phyloP scores from a whole-genome alignment of 2,113 vertebrate species.

The Mungos mungo region DNA sequence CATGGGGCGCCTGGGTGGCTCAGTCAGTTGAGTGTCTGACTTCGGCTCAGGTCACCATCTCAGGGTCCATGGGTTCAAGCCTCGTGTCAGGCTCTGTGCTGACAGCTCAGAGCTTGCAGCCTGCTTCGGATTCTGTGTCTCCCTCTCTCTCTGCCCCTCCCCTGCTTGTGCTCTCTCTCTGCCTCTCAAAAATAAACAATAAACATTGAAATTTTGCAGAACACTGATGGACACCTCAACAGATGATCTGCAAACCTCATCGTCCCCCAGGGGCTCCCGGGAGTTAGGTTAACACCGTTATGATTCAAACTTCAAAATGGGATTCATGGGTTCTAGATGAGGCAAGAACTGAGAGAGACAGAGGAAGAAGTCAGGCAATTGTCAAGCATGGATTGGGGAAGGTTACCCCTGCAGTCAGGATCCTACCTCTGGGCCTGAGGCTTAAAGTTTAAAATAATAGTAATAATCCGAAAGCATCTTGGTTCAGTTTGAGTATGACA shows the following conservation, averaged over 20 bases:
- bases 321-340: background rate
- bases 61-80: no score
- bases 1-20: no score
- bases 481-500: background rate
- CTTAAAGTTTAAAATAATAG: slow-evolving; percentile 42
- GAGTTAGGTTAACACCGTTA: background rate
- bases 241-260: background rate
- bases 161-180: no score
- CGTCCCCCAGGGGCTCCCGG: background rate
- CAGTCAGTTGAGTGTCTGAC: no score
- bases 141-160: no score
- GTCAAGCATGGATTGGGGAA: background rate
- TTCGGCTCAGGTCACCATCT: no score
- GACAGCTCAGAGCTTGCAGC: no score
- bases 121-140: no score
- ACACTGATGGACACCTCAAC: background rate
- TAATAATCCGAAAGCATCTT: background rate
- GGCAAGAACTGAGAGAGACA: background rate
- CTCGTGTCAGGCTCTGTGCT: no score
- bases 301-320: background rate
- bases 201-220: background rate
- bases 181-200: no score
- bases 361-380: background rate
- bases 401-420: background rate
- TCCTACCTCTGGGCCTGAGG: background rate